Evolutionary conservation across 2,888 invertebrate genomes (phyloP).

Genomic region (Eupithecia abbreviata): DNA sequence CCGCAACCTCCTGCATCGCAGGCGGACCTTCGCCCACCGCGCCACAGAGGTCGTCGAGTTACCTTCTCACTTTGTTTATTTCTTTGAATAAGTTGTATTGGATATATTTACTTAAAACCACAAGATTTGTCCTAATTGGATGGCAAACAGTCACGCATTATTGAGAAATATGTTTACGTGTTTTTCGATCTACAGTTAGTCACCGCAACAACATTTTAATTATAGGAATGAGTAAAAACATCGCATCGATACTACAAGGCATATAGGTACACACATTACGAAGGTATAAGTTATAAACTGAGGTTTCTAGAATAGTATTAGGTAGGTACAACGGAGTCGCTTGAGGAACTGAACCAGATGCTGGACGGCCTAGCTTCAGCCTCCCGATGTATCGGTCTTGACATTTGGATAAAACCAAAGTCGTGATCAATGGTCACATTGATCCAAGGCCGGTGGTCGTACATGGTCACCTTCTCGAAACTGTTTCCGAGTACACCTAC

Average conservation of each 20-base stretch:
- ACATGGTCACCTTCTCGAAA: too few relatives aligned
- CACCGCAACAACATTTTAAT: background rate
- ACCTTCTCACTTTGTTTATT: background rate
- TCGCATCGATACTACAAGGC: background rate
- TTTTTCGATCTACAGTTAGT: background rate
- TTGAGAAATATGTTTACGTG: constrained; percentile 4
- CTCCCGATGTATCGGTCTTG: too few relatives aligned
- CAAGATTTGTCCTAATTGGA: constrained; percentile 5
- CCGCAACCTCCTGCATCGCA: too few relatives aligned
- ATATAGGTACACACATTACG: background rate
- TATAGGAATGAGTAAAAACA: background rate
- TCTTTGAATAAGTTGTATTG: background rate
- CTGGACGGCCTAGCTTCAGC: too few relatives aligned
- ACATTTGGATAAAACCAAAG: too few relatives aligned
- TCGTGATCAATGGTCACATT: too few relatives aligned
- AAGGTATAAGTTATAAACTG: background rate
- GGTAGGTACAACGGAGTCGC: too few relatives aligned
- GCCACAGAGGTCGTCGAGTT: background rate
- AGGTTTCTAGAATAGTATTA: too few relatives aligned
- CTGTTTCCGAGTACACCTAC: too few relatives aligned
- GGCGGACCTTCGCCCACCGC: too few relatives aligned
- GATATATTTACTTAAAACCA: background rate
- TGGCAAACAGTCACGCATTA: background rate
- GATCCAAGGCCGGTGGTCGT: too few relatives aligned
- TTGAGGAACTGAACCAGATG: too few relatives aligned